These are phyloP conservation scores for Electrona antarctica DNA, from an alignment of 2,113 vertebrate genomes.

Conservation along the genomic window DNA sequence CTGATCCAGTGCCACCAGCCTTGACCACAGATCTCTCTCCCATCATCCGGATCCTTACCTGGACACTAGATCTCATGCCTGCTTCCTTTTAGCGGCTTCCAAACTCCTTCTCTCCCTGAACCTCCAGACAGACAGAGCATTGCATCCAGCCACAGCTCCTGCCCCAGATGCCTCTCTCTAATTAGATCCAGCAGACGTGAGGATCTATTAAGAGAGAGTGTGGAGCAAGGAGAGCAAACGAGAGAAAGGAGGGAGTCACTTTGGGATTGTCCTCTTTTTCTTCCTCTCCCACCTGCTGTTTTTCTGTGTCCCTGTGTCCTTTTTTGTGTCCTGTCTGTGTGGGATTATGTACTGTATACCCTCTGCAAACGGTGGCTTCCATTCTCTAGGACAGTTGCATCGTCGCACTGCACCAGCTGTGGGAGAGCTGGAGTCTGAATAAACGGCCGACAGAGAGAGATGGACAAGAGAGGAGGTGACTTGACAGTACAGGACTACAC, in stretches of 20 bases:
- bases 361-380: not conserved
- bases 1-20: conserved; percentile 9
- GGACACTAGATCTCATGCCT: conserved; percentile 27
- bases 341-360: not conserved
- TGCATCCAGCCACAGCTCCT: conserved; percentile 18
- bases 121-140: conserved; percentile 8
- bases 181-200: conserved; percentile 60
- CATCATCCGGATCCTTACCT: conserved; percentile 27
- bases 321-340: conserved; percentile 17
- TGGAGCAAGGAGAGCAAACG: conserved; percentile 5
- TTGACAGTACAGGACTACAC: conserved; percentile 14
- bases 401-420: conserved; percentile 77
- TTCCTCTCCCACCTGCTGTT: not conserved
- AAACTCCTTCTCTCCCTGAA: conserved; percentile 8
- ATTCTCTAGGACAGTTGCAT: conserved; percentile 57
- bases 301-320: not conserved
- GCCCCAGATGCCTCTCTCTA: conserved; percentile 50
- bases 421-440: conserved; percentile 39
- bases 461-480: conserved; percentile 23
- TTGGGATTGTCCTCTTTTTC: not conserved
- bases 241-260: not conserved
- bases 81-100: not conserved
- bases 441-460: conserved; percentile 46
- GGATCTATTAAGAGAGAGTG: conserved; percentile 31
- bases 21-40: conserved; percentile 34